Evolutionary conservation across 2,888 invertebrate genomes (phyloP).

Genomic region (Lasioglossum calceatum): DNA sequence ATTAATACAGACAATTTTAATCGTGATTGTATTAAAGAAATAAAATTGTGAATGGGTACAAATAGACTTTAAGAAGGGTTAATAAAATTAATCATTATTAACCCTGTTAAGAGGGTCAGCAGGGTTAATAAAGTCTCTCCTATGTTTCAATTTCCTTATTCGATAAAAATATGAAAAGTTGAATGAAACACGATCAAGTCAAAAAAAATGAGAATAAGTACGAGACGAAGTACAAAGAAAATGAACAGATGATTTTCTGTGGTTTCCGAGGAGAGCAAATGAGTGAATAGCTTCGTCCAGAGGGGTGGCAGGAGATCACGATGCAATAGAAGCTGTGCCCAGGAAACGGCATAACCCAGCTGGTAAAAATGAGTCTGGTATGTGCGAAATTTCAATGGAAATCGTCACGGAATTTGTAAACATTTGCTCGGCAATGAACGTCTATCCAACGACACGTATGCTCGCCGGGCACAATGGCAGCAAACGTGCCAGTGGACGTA

Average conservation of each 20-base stretch:
- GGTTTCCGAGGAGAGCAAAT: background rate
- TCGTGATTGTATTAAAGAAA: no score
- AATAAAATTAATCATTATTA: no score
- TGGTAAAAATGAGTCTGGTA: background rate
- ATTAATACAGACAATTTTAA: no score
- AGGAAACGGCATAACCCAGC: background rate
- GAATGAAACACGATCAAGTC: no score
- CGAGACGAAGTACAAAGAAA: background rate
- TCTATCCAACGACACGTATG: conserved; percentile 33
- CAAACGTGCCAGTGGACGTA: conserved; percentile 44
- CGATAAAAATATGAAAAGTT: no score
- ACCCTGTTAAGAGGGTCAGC: no score
- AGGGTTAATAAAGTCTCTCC: no score
- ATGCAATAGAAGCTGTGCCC: background rate
- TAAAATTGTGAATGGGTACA: no score
- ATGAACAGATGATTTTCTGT: background rate
- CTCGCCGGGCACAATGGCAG: conserved; percentile 44
- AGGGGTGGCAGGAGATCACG: background rate
- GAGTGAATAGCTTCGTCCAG: background rate
- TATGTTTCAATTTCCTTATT: no score
- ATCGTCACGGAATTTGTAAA: background rate
- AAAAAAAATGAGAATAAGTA: no score
- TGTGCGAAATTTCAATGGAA: conserved; percentile 17
- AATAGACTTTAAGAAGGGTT: no score
- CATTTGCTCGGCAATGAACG: conserved; percentile 5